phyloP scores from a whole-genome alignment of 1,140 invertebrate genomes.

The Bombus polaris region DNA sequence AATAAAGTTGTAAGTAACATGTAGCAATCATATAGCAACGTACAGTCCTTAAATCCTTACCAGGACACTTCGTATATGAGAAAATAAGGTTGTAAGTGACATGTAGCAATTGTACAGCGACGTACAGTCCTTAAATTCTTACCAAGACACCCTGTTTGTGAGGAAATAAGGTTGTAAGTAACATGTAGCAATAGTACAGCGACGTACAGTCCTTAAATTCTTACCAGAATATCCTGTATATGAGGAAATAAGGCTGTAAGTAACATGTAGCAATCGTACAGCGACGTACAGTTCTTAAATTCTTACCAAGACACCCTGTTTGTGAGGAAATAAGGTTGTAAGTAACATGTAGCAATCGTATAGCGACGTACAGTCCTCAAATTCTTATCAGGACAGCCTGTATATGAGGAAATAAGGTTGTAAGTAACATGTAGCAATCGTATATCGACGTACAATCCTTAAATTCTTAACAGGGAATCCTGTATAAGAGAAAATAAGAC shows the following conservation, averaged over 20 bases:
- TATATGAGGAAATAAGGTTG: accelerated
- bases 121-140: no score
- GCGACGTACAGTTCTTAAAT: accelerated
- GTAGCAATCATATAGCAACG: no score
- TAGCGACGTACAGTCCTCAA: accelerated
- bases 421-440: no score
- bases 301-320: accelerated
- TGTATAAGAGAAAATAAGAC: accelerated
- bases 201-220: accelerated
- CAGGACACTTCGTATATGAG: accelerated
- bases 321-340: accelerated
- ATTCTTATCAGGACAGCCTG: accelerated
- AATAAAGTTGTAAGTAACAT: accelerated
- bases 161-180: accelerated
- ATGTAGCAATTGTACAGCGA: no score
- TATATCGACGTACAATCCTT: accelerated
- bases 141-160: accelerated
- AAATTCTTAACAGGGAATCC: accelerated
- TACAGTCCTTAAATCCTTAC: no score
- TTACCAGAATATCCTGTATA: accelerated
- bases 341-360: no score
- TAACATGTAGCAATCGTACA: no score
- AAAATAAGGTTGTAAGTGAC: no score
- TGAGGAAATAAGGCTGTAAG: accelerated
- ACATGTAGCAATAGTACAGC: no score